These are phyloP conservation scores for Philonicus albiceps DNA, from an alignment of 2,888 invertebrate genomes.

Conservation along the genomic window DNA sequence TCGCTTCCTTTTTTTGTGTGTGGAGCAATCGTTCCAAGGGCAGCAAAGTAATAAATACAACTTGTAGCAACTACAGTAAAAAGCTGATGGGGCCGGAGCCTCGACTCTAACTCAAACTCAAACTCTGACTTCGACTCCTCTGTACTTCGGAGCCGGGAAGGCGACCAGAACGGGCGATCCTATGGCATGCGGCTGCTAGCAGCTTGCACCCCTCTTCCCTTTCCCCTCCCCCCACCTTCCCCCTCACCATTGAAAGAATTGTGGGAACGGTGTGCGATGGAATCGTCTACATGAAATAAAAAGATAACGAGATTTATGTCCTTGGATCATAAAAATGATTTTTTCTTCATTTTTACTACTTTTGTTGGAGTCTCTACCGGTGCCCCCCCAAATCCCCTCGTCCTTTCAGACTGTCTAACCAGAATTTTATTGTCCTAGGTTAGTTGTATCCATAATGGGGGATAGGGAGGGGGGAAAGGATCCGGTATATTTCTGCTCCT, in stretches of 20 bases:
- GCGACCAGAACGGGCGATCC: background rate
- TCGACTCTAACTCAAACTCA: too few species aligned
- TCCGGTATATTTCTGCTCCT: slow-evolving; percentile 28
- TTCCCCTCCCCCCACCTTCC: too few species aligned
- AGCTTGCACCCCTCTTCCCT: too few species aligned
- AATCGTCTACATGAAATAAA: slow-evolving; percentile 41
- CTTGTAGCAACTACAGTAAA: slow-evolving; percentile 35
- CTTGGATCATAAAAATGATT: slow-evolving; percentile 63
- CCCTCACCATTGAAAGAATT: background rate
- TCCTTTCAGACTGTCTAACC: slow-evolving; percentile 46
- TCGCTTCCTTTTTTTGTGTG: slow-evolving; percentile 13
- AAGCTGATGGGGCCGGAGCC: background rate
- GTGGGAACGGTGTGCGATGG: background rate
- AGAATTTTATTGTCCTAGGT: slow-evolving; percentile 54
- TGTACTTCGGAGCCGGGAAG: background rate
- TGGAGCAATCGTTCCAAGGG: slow-evolving; percentile 30
- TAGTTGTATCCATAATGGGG: slow-evolving; percentile 50
- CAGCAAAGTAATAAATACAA: slow-evolving; percentile 28
- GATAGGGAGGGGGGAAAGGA: background rate
- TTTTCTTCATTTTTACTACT: slow-evolving; percentile 54
- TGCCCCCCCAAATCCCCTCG: background rate
- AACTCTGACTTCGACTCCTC: too few species aligned
- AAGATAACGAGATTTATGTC: slow-evolving; percentile 63
- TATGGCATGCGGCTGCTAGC: background rate
- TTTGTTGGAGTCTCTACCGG: slow-evolving; percentile 53